These are phyloP conservation scores for Salvator merianae DNA, from an alignment of 2,113 vertebrate species.

Conservation along the genomic window DNA sequence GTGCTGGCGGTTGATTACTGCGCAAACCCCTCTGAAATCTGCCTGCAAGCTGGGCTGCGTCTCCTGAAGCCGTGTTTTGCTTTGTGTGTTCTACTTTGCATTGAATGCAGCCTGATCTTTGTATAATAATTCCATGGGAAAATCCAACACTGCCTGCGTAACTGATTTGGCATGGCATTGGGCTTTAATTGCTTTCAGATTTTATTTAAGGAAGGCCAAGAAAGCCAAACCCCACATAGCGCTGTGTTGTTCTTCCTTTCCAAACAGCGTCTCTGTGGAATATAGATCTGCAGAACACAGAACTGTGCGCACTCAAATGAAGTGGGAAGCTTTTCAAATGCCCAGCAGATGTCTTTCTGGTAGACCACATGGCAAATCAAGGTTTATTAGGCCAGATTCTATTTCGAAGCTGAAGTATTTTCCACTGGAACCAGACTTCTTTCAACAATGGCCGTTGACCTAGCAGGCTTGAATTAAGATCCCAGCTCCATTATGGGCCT, in stretches of 20 bases:
- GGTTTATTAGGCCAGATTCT: constrained; percentile 63
- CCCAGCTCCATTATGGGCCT: neutral
- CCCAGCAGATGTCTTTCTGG: constrained; percentile 71
- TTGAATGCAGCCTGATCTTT: constrained; percentile 59
- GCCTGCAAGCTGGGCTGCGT: constrained; percentile 37
- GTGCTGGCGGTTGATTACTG: constrained; percentile 34
- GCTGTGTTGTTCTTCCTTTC: constrained; percentile 58
- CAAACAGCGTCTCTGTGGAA: constrained; percentile 58
- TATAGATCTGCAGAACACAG: constrained; percentile 59
- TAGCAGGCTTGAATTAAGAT: neutral
- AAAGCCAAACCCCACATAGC: constrained; percentile 65
- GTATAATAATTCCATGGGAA: constrained; percentile 76
- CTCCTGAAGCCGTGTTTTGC: constrained; percentile 44
- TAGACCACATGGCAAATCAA: constrained; percentile 70
- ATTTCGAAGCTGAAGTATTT: constrained; percentile 59
- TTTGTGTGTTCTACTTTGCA: constrained; percentile 51
- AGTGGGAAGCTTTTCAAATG: constrained; percentile 63
- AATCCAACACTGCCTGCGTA: constrained; percentile 72
- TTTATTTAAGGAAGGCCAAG: constrained; percentile 65
- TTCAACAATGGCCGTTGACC: constrained; percentile 9
- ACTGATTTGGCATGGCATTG: constrained; percentile 73
- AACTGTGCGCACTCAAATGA: constrained; percentile 11
- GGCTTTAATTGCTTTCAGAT: constrained; percentile 75
- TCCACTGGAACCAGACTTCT: constrained; percentile 62
- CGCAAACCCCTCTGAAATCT: constrained; percentile 24